phyloP scores from a whole-genome alignment of 1,140 invertebrate genomes.

The Linepithema humile region DNA sequence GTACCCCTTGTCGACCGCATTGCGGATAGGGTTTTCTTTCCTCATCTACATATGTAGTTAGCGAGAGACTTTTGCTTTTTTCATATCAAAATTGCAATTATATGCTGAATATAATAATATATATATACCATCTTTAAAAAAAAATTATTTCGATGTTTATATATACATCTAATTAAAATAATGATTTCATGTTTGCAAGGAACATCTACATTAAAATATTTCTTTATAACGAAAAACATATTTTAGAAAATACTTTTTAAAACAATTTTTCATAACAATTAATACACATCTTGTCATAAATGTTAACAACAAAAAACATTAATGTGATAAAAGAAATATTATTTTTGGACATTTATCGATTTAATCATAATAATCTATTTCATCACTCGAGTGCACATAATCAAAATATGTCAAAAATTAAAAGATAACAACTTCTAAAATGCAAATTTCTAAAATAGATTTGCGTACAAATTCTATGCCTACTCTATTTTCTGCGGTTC shows the following conservation, averaged over 20 bases:
- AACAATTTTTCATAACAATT: background rate
- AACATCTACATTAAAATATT: background rate
- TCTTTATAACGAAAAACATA: too few species aligned
- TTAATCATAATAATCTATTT: background rate
- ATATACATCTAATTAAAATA: background rate
- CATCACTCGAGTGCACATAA: background rate
- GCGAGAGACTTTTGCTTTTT: conserved; percentile 1
- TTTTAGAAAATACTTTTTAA: background rate
- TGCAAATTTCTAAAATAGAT: background rate
- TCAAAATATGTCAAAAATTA: background rate
- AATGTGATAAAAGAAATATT: background rate
- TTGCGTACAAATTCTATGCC: background rate
- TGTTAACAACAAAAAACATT: background rate
- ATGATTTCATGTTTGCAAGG: background rate
- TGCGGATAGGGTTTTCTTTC: conserved; percentile 48
- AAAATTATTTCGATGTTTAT: background rate
- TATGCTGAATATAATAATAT: too few species aligned
- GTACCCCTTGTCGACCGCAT: conserved; percentile 35
- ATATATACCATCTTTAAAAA: background rate
- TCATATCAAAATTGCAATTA: background rate
- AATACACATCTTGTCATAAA: background rate
- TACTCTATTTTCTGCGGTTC: background rate
- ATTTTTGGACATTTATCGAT: background rate
- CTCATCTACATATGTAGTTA: background rate
- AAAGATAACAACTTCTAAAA: background rate